phyloP scores from a whole-genome alignment of 2,888 invertebrate genomes.

The Apamea anceps region DNA sequence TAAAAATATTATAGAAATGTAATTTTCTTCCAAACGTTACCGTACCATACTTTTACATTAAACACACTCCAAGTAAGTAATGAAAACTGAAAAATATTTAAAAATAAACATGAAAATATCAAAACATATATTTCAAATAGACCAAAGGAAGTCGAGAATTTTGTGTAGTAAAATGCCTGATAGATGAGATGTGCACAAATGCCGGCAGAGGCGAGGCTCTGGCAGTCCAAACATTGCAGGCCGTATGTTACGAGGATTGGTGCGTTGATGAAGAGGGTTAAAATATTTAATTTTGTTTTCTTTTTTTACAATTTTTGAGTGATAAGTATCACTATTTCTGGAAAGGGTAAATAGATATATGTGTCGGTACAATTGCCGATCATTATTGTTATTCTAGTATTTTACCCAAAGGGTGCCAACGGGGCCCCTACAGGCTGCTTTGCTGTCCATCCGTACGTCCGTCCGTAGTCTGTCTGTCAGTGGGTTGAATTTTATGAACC shows the following conservation, averaged over 20 bases:
- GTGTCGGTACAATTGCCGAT: not conserved
- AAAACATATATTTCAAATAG: conserved; percentile 46
- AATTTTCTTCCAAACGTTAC: not conserved
- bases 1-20: not conserved
- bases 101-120: conserved; percentile 24
- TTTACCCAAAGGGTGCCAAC: too few relatives aligned
- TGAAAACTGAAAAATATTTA: conserved; percentile 19
- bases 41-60: not conserved
- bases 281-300: not conserved
- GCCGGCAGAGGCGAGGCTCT: not conserved
- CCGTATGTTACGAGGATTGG: conserved; percentile 33
- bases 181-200: conserved; percentile 34
- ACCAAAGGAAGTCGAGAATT: conserved; percentile 37
- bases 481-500: too few relatives aligned
- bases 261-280: not conserved
- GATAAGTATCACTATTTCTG: not conserved
- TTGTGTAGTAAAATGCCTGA: conserved; percentile 44
- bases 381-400: too few relatives aligned
- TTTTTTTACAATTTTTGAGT: not conserved
- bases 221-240: conserved; percentile 26
- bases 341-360: not conserved
- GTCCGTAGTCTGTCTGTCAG: too few relatives aligned
- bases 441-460: too few relatives aligned
- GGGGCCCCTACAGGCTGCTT: too few relatives aligned
- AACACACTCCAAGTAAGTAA: conserved; percentile 11